phyloP scores from a whole-genome alignment of 2,113 vertebrate genomes.

The Castor canadensis region DNA sequence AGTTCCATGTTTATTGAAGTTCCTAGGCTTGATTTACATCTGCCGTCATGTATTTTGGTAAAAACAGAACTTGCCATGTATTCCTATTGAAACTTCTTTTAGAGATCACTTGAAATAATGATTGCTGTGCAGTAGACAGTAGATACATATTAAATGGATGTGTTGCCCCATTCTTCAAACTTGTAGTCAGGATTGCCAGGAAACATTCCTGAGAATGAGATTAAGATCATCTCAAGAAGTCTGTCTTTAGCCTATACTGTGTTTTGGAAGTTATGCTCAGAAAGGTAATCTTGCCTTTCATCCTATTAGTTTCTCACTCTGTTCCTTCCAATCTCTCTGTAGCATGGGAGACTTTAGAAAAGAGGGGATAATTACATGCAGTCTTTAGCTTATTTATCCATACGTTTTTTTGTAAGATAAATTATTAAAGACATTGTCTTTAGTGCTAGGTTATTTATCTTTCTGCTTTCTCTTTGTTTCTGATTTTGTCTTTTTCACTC shows the following conservation, averaged over 20 bases:
- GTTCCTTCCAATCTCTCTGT: not conserved
- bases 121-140: not conserved
- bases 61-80: not conserved
- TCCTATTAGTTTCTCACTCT: not conserved
- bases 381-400: not conserved
- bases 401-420: not conserved
- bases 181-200: not conserved
- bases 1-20: conserved; percentile 46
- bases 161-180: not conserved
- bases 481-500: not conserved
- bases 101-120: not conserved
- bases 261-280: not conserved
- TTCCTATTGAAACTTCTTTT: not conserved
- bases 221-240: no score
- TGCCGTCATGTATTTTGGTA: conserved; percentile 33
- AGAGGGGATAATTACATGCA: no score
- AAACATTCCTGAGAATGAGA: no score
- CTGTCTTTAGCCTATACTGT: not conserved
- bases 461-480: not conserved
- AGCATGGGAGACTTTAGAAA: not conserved
- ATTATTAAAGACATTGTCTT: not conserved
- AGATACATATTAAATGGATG: not conserved
- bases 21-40: conserved; percentile 20
- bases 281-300: not conserved
- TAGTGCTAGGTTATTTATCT: not conserved